These are phyloP conservation scores for Macaria notata DNA, from an alignment of 2,888 invertebrate species.

Conservation along the genomic window DNA sequence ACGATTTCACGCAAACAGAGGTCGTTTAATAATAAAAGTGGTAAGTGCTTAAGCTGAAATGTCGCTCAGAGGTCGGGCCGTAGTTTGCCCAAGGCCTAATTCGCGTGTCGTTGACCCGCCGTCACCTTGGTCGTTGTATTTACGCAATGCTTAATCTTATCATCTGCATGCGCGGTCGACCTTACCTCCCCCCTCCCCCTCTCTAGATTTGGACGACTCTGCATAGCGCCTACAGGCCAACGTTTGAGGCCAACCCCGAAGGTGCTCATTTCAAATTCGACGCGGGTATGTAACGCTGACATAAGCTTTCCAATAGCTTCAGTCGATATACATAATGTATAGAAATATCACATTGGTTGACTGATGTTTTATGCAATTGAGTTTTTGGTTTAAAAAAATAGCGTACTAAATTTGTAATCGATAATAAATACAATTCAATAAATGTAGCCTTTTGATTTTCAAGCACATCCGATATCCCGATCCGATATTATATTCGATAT, in stretches of 20 bases:
- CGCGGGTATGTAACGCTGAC: conserved; percentile 35
- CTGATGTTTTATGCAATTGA: no score
- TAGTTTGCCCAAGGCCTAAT: conserved; percentile 72
- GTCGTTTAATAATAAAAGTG: conserved; percentile 15
- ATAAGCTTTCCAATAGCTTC: conserved; percentile 23
- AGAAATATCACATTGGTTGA: no score
- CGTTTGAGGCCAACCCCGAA: conserved; percentile 49
- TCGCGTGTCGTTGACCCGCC: conserved; percentile 76
- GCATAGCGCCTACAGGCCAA: conserved; percentile 38
- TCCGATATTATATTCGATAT: no score
- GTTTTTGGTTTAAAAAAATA: no score
- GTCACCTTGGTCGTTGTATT: conserved; percentile 72
- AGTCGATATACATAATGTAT: not conserved
- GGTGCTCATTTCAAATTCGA: conserved; percentile 43
- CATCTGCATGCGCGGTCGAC: conserved; percentile 71
- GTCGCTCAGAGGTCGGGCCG: conserved; percentile 68
- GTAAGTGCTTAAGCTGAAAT: conserved; percentile 44
- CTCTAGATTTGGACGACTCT: conserved; percentile 61
- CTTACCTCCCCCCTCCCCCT: conserved; percentile 67
- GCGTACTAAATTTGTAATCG: no score
- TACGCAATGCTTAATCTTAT: conserved; percentile 81
- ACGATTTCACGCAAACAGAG: not conserved
- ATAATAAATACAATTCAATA: no score
- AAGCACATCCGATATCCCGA: no score
- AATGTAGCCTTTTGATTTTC: no score